A percentile compares a stretch with the other conserved stretches of the same genome.
These are phyloP conservation scores for Plagodis pulveraria DNA, from an alignment of 2,888 invertebrate species.

Conservation along the genomic window DNA sequence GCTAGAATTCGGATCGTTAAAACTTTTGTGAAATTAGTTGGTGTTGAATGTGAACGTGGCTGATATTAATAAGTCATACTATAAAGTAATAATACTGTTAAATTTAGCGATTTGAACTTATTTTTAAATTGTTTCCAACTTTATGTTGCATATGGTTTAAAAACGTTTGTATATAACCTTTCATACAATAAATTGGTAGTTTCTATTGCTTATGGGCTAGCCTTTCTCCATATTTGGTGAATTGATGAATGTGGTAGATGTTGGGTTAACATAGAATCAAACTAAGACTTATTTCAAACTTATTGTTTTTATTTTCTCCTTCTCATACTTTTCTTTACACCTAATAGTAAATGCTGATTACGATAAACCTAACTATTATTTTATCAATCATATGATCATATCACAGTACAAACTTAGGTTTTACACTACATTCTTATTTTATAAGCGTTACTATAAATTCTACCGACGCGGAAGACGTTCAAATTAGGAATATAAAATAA, in stretches of 20 bases:
- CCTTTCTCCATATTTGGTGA: not conserved
- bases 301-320: slow-evolving; percentile 36
- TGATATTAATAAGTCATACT: too few species aligned
- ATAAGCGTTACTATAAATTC: slow-evolving; percentile 53
- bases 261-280: slow-evolving; percentile 8
- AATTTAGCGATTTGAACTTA: too few species aligned
- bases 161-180: too few species aligned
- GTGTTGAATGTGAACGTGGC: too few species aligned
- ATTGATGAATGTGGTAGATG: too few species aligned
- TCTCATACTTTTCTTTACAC: slow-evolving; percentile 32
- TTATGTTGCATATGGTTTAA: too few species aligned
- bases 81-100: too few species aligned
- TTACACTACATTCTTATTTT: slow-evolving; percentile 19
- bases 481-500: slow-evolving; percentile 72
- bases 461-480: slow-evolving; percentile 73
- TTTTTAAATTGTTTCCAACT: too few species aligned
- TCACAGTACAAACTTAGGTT: slow-evolving; percentile 36
- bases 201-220: too few species aligned
- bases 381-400: slow-evolving; percentile 16
- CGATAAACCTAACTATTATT: slow-evolving; percentile 15
- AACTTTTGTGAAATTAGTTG: too few species aligned
- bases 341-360: slow-evolving; percentile 28
- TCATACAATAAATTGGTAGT: too few species aligned
- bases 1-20: too few species aligned
- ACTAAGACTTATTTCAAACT: slow-evolving; percentile 10